A percentile compares a stretch with the other conserved stretches of the same genome.
Evolutionary conservation across 2,888 invertebrate species (phyloP).

Genomic region (Ptychoptera contaminata): DNA sequence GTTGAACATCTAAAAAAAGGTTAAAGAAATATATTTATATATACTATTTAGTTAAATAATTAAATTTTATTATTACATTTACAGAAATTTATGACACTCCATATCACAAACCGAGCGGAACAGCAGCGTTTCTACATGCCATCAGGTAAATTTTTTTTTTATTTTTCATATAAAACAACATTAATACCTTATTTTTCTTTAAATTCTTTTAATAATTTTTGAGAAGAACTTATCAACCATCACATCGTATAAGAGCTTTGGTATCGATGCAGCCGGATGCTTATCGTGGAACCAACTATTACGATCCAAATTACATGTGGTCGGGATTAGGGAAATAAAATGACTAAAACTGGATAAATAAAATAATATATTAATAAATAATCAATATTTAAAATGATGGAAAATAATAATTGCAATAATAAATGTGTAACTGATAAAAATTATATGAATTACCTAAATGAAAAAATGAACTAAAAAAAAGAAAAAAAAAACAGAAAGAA

Average conservation of each 20-base stretch:
- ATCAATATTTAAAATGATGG: no score
- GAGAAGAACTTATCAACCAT: conserved; percentile 27
- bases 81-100: not conserved
- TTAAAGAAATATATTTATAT: no score
- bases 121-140: conserved; percentile 30
- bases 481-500: no score
- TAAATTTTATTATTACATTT: conserved; percentile 1
- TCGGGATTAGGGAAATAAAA: conserved; percentile 38
- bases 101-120: conserved; percentile 15
- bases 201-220: no score
- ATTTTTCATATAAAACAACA: no score
- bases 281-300: conserved; percentile 43
- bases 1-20: conserved; percentile 8
- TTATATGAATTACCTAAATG: no score
- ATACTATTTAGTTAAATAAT: not conserved
- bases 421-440: no score
- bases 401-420: no score
- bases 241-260: conserved; percentile 38
- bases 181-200: no score
- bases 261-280: conserved; percentile 37
- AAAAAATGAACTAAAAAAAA: no score
- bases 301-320: conserved; percentile 50
- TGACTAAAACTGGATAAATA: no score
- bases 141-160: conserved; percentile 14
- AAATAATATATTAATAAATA: no score